Base-by-base conservation (phyloP, 2,113 vertebrate species). In the Numenius arquata region DNA sequence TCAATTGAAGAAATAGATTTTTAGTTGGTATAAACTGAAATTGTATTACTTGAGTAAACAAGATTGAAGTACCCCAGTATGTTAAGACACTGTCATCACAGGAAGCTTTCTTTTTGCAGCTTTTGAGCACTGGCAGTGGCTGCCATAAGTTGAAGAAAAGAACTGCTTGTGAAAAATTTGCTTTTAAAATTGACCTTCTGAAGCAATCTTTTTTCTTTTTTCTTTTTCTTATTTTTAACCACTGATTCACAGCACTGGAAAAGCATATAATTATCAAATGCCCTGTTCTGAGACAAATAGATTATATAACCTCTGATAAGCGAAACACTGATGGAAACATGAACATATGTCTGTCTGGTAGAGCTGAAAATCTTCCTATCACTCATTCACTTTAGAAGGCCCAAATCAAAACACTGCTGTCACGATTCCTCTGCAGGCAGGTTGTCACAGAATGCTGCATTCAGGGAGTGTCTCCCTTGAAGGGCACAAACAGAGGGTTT, bases 371-470 rank as follows among this genome's bases (percentile, higher is more conserved):
- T 70, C 75, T 85, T 75, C 75, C 71, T 82, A 19, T 62, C 61
- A 27, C 61, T 70, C 84, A 45, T 52, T 61, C 61, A 45, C 47
- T 72, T 70, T 3, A 29, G 77, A 62, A 94, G 50, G 55, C 61
- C 52, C 75, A 71, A 74, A 91, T 74, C 75, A 78, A 85, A 93
- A 81, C 80, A 82, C 53, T 73, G 61, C 84, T 93, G 93, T 77
- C 71, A 59, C 15, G 4, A 30, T 66, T 74, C 61, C 52, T 74
- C 22, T 21, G 55, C 40, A 66, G 62, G 32, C 56, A 78, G 62
- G 38, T 61, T 92, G 85, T 43, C 67, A 81, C 3, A 9, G 34
- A 65, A 43, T 0, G 4, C 48, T 48, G 59, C 32, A 8, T 36
- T 68, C 38, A 26, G 65, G 38, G 32, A 74, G 23, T 3, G 0